These are phyloP conservation scores for Agonopterix arenella DNA, from an alignment of 2,888 invertebrate species.

Conservation along the genomic window DNA sequence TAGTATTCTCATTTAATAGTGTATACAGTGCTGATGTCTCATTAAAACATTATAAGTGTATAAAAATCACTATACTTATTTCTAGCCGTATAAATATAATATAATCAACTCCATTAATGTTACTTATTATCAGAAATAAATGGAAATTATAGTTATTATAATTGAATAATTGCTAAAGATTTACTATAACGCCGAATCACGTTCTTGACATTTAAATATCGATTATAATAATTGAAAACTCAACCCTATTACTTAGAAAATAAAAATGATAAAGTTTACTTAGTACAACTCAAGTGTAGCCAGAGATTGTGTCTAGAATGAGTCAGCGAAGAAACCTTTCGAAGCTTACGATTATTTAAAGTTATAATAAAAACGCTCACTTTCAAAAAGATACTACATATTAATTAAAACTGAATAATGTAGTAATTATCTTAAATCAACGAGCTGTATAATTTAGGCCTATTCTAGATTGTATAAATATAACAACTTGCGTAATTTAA, in stretches of 20 bases:
- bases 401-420: neutral
- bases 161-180: neutral
- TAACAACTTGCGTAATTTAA: too few relatives aligned
- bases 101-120: too few relatives aligned
- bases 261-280: neutral
- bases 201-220: neutral
- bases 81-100: too few relatives aligned
- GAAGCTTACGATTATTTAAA: neutral
- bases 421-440: too few relatives aligned
- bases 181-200: neutral
- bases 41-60: too few relatives aligned
- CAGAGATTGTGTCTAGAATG: neutral
- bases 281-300: neutral
- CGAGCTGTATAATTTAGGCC: too few relatives aligned
- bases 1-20: too few relatives aligned
- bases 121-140: too few relatives aligned
- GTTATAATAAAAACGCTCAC: neutral
- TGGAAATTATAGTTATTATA: constrained; percentile 1
- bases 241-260: neutral
- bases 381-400: neutral
- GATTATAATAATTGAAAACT: neutral
- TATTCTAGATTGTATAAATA: too few relatives aligned
- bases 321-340: neutral
- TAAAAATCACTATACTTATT: too few relatives aligned
- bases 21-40: too few relatives aligned